phyloP scores from a whole-genome alignment of 2,888 invertebrate genomes.

The Perizoma flavofasciatum region DNA sequence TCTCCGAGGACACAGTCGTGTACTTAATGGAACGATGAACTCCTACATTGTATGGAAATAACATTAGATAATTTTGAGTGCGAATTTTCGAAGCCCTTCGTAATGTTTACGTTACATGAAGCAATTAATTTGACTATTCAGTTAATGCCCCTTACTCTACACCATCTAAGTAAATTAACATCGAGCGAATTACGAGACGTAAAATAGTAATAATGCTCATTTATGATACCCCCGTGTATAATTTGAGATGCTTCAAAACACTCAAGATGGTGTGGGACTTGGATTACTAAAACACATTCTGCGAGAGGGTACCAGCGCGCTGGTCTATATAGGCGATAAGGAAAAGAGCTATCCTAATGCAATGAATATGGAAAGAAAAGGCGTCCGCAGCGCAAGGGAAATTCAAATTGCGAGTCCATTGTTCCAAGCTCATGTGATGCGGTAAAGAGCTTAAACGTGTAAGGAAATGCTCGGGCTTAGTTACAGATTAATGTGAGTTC shows the following conservation, averaged over 20 bases:
- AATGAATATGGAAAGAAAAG: slow-evolving; percentile 62
- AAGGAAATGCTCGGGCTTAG: slow-evolving; percentile 52
- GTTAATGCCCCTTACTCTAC: slow-evolving; percentile 21
- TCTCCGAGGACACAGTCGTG: slow-evolving; percentile 54
- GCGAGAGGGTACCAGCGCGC: slow-evolving; percentile 28
- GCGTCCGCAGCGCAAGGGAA: slow-evolving; percentile 51
- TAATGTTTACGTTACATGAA: slow-evolving; percentile 21
- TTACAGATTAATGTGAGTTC: slow-evolving; percentile 57
- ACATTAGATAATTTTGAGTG: slow-evolving; percentile 38
- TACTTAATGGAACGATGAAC: slow-evolving; percentile 71
- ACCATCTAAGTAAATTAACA: slow-evolving; percentile 28
- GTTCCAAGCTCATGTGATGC: slow-evolving; percentile 56
- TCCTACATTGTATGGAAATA: slow-evolving; percentile 51
- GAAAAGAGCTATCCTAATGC: slow-evolving; percentile 45
- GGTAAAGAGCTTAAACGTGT: slow-evolving; percentile 65
- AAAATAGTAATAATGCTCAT: slow-evolving; percentile 33
- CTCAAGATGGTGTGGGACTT: slow-evolving; percentile 29
- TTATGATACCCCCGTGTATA: slow-evolving; percentile 36
- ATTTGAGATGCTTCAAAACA: slow-evolving; percentile 34
- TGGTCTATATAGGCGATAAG: slow-evolving; percentile 30
- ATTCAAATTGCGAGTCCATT: slow-evolving; percentile 69
- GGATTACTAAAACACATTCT: slow-evolving; percentile 32
- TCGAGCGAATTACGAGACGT: slow-evolving; percentile 30
- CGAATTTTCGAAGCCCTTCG: slow-evolving; percentile 33
- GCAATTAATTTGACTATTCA: slow-evolving; percentile 22